These are phyloP conservation scores for Centrocercus urophasianus DNA, from an alignment of 2,113 vertebrate genomes.

Conservation along the genomic window DNA sequence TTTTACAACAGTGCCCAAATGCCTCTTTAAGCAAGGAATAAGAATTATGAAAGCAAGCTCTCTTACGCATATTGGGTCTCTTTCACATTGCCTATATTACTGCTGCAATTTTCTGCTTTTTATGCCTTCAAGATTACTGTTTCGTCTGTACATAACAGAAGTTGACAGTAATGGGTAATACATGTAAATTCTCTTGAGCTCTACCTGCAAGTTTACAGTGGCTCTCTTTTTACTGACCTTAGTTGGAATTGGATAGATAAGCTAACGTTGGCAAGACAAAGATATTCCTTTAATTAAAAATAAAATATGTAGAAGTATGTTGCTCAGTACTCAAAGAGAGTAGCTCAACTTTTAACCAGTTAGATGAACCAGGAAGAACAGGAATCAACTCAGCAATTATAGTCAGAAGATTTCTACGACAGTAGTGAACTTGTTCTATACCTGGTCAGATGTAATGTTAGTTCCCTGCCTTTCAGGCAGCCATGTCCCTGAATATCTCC, in stretches of 20 bases:
- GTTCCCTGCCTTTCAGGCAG: not conserved
- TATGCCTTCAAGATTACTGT: not conserved
- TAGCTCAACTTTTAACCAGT: not conserved
- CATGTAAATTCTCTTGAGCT: not conserved
- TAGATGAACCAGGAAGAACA: not conserved
- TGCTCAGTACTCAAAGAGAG: not conserved
- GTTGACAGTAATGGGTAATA: constrained; percentile 23
- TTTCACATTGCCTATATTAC: not conserved
- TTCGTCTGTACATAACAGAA: not conserved
- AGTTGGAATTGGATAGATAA: not conserved
- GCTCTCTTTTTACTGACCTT: not conserved
- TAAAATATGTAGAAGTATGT: not conserved
- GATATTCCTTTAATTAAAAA: not conserved
- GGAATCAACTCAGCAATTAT: not conserved
- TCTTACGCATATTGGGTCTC: not conserved
- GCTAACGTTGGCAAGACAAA: not conserved
- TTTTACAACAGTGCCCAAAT: not conserved
- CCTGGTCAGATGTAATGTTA: not conserved
- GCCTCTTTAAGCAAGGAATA: not conserved
- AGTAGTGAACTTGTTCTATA: not conserved
- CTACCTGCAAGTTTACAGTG: not conserved
- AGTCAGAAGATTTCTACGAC: not conserved
- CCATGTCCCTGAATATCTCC: not conserved
- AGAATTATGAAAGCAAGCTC: not conserved
- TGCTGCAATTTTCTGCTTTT: not conserved